Evolutionary conservation across 2,113 vertebrate genomes (phyloP), one percentile per base, ranked within the genome.

Genomic region (Prolemur simus): DNA sequence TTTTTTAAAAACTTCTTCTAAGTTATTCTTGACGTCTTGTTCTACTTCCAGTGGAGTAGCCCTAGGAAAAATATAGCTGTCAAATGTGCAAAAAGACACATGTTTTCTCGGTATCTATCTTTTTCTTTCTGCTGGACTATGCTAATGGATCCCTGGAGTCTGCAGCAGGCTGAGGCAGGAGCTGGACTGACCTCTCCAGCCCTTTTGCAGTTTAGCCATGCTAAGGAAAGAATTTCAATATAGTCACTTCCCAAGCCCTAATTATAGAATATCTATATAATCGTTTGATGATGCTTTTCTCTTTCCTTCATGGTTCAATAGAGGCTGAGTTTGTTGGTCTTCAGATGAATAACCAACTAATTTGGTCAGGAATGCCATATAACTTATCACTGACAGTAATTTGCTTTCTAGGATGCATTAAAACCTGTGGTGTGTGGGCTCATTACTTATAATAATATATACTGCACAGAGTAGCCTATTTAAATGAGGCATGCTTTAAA

Each of bases 11-110:
- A 86, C 77, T 84, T 94, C 69, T 87, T 37, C 86, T 93, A 95
- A 91, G n/a, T 97, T 96, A 87, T 96, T 94, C 91, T 96, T 95
- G 91, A 97, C 84, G 73, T 93, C 91, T 96, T 97, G 77, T 95
- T 97, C 89, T 93, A 76, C 86, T 95, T 97, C 86, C 78, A 96
- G 68, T 68, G 74, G 73, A 97, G 52, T 89, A 96, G 93, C 91
- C 96, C 83, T 93, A 93, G 97, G 98, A 93, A 96, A 97, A 93
- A 94, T 82, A 89, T 96, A 96, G 87, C 93, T 97, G 95, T 97
- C 96, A 94, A 96, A 88, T 58, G 39, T 96, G 83, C 68, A 91
- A 82, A 69, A 81, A 97, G 93, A 95, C 52, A 86, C 25, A 4
- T 15, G 49, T 94, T 95, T 97, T 96, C 93, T 94, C 76, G 73